Evolutionary conservation across 2,888 invertebrate species (phyloP).

Genomic region (Pterobdella sp.): DNA sequence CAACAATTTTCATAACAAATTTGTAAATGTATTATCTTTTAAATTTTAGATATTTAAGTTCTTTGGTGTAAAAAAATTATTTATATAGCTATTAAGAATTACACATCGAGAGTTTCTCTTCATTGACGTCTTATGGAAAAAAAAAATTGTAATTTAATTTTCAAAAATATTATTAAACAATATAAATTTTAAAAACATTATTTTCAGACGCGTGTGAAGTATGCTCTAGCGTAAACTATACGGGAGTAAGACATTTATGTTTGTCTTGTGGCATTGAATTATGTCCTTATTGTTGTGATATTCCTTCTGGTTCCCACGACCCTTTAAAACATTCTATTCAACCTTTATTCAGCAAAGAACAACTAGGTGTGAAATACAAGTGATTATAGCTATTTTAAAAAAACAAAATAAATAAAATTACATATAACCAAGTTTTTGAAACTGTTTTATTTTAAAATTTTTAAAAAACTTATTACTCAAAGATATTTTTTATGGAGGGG

Average conservation of each 20-base stretch:
- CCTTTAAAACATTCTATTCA: not conserved
- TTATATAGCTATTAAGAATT: not conserved
- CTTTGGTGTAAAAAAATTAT: not conserved
- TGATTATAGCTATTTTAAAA: not conserved
- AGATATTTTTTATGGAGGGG: conserved; percentile 5
- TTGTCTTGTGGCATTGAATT: not conserved
- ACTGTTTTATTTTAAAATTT: not conserved
- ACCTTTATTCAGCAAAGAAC: not conserved
- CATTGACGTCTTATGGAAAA: conserved; percentile 1
- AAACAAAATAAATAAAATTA: not conserved
- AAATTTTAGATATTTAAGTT: not conserved
- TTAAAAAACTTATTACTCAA: not conserved
- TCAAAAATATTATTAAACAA: not conserved
- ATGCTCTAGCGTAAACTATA: not conserved
- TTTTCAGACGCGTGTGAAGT: not conserved
- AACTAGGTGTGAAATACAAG: not conserved
- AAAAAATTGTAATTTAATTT: conserved; percentile 4
- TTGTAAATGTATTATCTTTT: no score
- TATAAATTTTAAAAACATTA: not conserved
- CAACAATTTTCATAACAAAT: no score
- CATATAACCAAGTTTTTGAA: not conserved
- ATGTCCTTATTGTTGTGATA: not conserved
- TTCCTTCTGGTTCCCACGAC: conserved; percentile 5
- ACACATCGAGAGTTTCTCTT: not conserved
- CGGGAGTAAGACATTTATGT: not conserved